Evolutionary conservation across 1,140 invertebrate genomes (phyloP), one percentile per base, ranked within the genome.

Genomic region (Chionoecetes opilio): DNA sequence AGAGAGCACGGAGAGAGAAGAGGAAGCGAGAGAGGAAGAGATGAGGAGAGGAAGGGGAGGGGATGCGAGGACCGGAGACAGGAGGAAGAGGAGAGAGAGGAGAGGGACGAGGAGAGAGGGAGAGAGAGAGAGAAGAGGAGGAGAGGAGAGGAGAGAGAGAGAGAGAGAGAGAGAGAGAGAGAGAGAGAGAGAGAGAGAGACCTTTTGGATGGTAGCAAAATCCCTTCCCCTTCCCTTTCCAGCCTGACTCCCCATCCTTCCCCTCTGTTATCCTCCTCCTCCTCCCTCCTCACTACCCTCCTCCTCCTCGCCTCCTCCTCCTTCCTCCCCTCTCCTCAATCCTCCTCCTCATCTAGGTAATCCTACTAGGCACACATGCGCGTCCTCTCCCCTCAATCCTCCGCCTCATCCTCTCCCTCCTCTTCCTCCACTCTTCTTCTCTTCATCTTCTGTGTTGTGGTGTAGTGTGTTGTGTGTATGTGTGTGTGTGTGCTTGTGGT

Each of bases 11-110:
- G 21, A 53, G n/a, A n/a, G n/a, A n/a, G 53, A 1, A 92, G 5
- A 63, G 2, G 82, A 31, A 92, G 53, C 29, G n/a, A 92, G 32
- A 92, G 21, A 75, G 0, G n/a, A 17, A 75, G 0, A 75, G 1
- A 75, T 26, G n/a, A 17, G n/a, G 8, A 53, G 11, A 53, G 46
- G 46, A 17, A 17, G 21, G 21, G 21, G 46, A 9, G 21, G 46
- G 21, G 46, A 53, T n/a, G n/a, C n/a, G 46, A 53, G 21, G 5
- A 41, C 46, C 21, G 21, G 21, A 92, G 75, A 92, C 32, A 92
- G 75, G 82, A 31, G 82, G 91, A 92, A 31, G 82, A 63, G 82
- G 53, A 92, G 82, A 92, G 53, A 92, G 91, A 92, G 53, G 46
- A 92, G 91, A 82, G 53, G 82, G 91, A 82, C 29, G 84, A 75